Evolutionary conservation across 2,888 invertebrate species (phyloP).

Genomic region (Hirtodrosophila duncani): DNA sequence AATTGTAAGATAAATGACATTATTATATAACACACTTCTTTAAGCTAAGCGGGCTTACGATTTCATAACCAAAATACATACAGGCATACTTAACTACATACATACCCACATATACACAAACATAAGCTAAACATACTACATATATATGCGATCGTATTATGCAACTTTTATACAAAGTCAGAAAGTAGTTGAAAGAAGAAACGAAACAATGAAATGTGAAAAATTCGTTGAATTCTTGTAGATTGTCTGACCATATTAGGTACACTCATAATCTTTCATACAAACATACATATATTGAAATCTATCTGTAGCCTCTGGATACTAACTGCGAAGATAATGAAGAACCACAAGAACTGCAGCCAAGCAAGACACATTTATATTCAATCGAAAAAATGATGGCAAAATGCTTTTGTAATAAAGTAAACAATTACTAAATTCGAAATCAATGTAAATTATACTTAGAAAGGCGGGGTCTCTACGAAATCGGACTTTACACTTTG

Average conservation of each 20-base stretch:
- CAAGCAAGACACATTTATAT: conserved; percentile 48
- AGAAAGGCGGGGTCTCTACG: background rate
- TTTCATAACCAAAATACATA: conserved; percentile 48
- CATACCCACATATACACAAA: conserved; percentile 21
- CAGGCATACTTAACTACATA: conserved; percentile 28
- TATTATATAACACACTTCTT: conserved; percentile 35
- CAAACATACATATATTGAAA: conserved; percentile 30
- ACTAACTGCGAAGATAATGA: background rate
- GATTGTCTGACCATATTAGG: too few species aligned
- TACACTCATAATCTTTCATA: conserved; percentile 9
- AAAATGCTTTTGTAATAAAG: conserved; percentile 59
- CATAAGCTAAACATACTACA: conserved; percentile 21
- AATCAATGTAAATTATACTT: background rate
- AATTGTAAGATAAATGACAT: conserved; percentile 33
- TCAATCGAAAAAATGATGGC: conserved; percentile 49
- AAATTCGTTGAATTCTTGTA: conserved; percentile 6
- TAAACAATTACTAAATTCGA: conserved; percentile 43
- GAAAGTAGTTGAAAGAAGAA: conserved; percentile 29
- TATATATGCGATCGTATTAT: conserved; percentile 17
- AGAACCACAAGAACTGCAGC: conserved; percentile 19
- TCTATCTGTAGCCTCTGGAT: conserved; percentile 32
- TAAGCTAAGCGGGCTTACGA: conserved; percentile 58
- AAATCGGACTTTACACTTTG: too few species aligned
- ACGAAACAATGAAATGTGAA: conserved; percentile 32
- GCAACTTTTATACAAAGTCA: conserved; percentile 30